A percentile compares a stretch with the other conserved stretches of the same genome.
Conservation (phyloP, 1,140 invertebrate genomes). For the Sogatella furcifera region DNA sequence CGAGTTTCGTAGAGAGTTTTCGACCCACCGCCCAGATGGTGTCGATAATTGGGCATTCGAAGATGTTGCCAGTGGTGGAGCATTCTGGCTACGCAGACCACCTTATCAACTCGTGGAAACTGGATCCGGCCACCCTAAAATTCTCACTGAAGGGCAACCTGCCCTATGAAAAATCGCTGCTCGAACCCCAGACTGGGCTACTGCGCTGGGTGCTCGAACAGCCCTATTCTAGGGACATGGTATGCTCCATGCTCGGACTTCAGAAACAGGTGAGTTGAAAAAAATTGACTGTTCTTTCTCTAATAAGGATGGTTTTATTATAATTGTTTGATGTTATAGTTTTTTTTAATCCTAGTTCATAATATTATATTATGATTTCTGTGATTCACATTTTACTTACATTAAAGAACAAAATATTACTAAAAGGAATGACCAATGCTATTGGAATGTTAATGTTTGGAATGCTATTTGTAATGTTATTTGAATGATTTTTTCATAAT, state of each 20-base stretch:
- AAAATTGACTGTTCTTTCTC: background rate
- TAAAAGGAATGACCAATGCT: too few species aligned
- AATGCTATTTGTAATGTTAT: too few species aligned
- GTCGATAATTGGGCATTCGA: conserved; percentile 77
- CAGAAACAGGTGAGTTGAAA: conserved; percentile 61
- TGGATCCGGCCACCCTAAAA: conserved; percentile 76
- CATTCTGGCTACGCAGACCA: conserved; percentile 81
- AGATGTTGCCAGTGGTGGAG: conserved; percentile 88
- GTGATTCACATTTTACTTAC: too few species aligned
- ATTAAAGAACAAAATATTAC: too few species aligned
- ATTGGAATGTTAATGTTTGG: too few species aligned
- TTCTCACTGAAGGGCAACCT: conserved; percentile 84
- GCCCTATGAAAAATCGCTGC: conserved; percentile 81
- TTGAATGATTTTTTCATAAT: too few species aligned
- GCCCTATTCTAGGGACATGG: conserved; percentile 92
- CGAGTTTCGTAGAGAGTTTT: conserved; percentile 86
- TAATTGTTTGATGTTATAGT: too few species aligned
- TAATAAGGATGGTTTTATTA: too few species aligned
- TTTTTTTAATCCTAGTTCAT: too few species aligned
- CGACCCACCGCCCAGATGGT: conserved; percentile 89
- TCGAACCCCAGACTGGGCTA: conserved; percentile 79
- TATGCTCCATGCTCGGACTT: conserved; percentile 85
- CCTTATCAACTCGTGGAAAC: conserved; percentile 81
- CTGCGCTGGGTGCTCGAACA: conserved; percentile 87
- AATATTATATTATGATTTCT: too few species aligned